Percentiles rank a stretch among this genome's conserved stretches.
Evolutionary conservation across 2,113 vertebrate genomes (phyloP).

Genomic region (Alces alces): DNA sequence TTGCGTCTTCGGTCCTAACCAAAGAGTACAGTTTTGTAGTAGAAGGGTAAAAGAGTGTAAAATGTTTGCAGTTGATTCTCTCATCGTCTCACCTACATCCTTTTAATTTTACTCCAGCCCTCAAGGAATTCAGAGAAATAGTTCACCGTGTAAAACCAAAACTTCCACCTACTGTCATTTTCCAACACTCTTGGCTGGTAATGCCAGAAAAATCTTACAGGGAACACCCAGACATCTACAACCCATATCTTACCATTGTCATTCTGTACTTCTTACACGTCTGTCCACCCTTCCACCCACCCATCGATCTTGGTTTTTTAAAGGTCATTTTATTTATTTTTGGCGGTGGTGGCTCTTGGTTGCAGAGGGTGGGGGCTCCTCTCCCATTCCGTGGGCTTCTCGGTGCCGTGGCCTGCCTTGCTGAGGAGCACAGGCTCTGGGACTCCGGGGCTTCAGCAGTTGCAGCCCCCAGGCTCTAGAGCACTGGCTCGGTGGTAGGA

Average conservation of each 20-base stretch:
- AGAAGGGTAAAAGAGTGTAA: neutral
- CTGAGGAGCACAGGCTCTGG: neutral
- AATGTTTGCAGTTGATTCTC: neutral
- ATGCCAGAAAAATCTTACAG: neutral
- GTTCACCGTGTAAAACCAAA: neutral
- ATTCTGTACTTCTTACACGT: neutral
- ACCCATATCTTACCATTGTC: neutral
- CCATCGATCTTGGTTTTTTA: neutral
- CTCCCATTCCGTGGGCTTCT: neutral
- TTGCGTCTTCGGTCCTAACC: neutral
- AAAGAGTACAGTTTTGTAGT: neutral
- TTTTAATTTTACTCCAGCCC: neutral
- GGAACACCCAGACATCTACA: neutral
- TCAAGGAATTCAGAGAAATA: neutral
- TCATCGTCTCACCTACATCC: neutral
- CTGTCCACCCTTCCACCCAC: neutral
- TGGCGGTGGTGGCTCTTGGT: neutral
- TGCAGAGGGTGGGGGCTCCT: neutral
- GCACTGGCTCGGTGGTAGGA: neutral
- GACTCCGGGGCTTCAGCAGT: neutral
- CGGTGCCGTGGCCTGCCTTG: neutral
- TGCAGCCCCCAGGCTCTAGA: neutral
- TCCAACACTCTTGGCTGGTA: neutral
- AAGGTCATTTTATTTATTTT: neutral
- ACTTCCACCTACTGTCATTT: neutral